Evolutionary conservation across 1,140 invertebrate genomes (phyloP).

Genomic region (fruit fly (Drosophila melanogaster)): Release_6_plus_ISO1_MT NT_033777.3:25880001-25880500

Average conservation of each 20-base stretch:
- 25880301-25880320: conserved; percentile 47
- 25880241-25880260: conserved; percentile 62
- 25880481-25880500: too few species aligned
- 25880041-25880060: conserved; percentile 27
- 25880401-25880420: conserved; percentile 1
- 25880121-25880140: conserved; percentile 8
- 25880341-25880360: conserved; percentile 56
- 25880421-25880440: neutral
- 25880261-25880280: conserved; percentile 42
- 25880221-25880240: conserved; percentile 63
- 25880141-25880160: conserved; percentile 14
- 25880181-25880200: conserved; percentile 50
- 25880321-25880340: conserved; percentile 22
- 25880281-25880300: conserved; percentile 5
- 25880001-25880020: conserved; percentile 32
- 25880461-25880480: too few species aligned
- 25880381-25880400: neutral
- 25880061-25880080: conserved; percentile 55
- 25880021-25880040: conserved; percentile 51
- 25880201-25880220: conserved; percentile 49
- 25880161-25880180: conserved; percentile 40
- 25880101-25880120: conserved; percentile 36
- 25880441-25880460: too few species aligned
- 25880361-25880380: conserved; percentile 69
- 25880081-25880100: conserved; percentile 4